Percentiles rank a stretch among this genome's conserved stretches.
These are phyloP conservation scores for Drosophila triauraria DNA, from an alignment of 1,140 invertebrate genomes.

Conservation along the genomic window DNA sequence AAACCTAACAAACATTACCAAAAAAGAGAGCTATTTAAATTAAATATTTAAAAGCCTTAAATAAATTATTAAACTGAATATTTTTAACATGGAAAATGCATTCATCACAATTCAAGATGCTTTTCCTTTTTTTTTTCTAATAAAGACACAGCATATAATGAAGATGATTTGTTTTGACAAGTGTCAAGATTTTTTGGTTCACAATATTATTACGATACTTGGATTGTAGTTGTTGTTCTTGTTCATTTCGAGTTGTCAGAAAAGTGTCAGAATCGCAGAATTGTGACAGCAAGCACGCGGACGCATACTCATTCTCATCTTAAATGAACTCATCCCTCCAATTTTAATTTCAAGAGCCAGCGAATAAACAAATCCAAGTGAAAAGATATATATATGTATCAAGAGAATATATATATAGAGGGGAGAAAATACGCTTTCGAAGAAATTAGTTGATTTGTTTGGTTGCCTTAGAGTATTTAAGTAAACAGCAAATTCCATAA, in stretches of 20 bases:
- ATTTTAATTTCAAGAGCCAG: constrained; percentile 22
- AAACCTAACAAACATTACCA: not conserved
- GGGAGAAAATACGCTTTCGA: constrained; percentile 2
- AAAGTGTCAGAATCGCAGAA: constrained; percentile 57
- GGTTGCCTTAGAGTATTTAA: constrained; percentile 27
- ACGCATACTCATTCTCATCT: constrained; percentile 4
- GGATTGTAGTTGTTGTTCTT: constrained; percentile 10
- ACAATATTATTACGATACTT: constrained; percentile 53
- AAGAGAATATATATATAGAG: constrained; percentile 1
- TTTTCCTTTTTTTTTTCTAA: constrained; percentile 3
- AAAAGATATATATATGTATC: constrained; percentile 12
- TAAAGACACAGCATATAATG: constrained; percentile 17
- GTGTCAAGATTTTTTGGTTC: constrained; percentile 43
- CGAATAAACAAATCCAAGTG: constrained; percentile 19
- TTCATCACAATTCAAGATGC: constrained; percentile 2
- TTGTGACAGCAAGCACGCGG: constrained; percentile 71
- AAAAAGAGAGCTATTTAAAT: not conserved
- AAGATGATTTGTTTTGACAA: constrained; percentile 62
- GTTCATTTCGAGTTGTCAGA: constrained; percentile 39
- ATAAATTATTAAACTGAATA: not conserved
- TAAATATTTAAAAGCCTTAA: not conserved
- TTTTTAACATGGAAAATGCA: not conserved
- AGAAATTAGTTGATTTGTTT: constrained; percentile 51
- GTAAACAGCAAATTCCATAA: constrained; percentile 73
- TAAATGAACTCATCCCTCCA: constrained; percentile 43